A percentile compares a stretch with the other conserved stretches of the same genome.
Evolutionary conservation across 2,113 vertebrate species (phyloP).

Genomic region (Sitta europaea): DNA sequence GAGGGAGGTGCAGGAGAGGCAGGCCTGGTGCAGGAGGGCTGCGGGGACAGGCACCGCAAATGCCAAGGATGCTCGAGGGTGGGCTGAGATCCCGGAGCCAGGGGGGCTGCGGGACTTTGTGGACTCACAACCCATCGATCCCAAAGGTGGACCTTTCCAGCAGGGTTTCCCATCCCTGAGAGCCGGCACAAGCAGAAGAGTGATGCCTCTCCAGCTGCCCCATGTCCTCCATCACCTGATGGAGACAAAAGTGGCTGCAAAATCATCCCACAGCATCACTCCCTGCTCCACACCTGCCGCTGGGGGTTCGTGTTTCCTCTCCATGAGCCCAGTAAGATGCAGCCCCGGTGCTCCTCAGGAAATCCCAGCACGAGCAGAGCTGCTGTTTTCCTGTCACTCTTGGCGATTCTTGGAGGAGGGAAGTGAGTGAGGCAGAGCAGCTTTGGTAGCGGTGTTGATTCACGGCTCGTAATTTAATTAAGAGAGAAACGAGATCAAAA

Average conservation of each 20-base stretch:
- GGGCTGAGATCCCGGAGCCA: background rate
- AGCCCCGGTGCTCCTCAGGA: background rate
- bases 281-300: background rate
- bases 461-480: background rate
- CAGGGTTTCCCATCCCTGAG: background rate
- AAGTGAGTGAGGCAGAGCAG: background rate
- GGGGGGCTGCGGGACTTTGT: accelerated
- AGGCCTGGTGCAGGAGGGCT: accelerated
- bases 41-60: accelerated
- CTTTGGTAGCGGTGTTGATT: background rate
- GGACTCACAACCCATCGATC: accelerated
- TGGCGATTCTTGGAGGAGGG: accelerated
- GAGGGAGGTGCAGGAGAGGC: background rate
- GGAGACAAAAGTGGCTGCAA: background rate
- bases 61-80: background rate
- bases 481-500: constrained; percentile 24
- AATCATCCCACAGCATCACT: background rate
- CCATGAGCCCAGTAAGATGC: accelerated
- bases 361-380: background rate
- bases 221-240: background rate
- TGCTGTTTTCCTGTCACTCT: background rate
- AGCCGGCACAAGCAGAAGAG: accelerated
- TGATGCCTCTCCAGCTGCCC: background rate
- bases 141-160: background rate
- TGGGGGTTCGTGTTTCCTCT: accelerated